Percentiles rank a stretch among this genome's conserved stretches.
Evolutionary conservation across 2,888 invertebrate genomes (phyloP).

Genomic region (Chrysotoxum bicinctum): DNA sequence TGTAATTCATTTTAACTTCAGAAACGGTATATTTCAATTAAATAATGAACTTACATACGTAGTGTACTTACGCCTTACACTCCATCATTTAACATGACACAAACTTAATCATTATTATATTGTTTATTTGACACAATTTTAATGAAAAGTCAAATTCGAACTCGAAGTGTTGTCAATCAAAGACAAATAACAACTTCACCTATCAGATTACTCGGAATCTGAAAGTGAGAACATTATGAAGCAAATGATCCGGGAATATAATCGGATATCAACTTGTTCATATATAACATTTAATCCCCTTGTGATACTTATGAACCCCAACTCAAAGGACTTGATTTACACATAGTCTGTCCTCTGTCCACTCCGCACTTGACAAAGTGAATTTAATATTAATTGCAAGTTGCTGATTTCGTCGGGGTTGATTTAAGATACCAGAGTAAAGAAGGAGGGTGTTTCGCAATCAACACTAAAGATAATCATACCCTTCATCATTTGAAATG

Average conservation of each 20-base stretch:
- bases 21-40: no score
- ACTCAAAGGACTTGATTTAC: background rate
- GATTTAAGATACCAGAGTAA: background rate
- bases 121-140: constrained; percentile 6
- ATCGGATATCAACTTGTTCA: constrained; percentile 13
- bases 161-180: constrained; percentile 8
- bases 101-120: background rate
- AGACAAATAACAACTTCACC: background rate
- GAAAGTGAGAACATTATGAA: constrained; percentile 7
- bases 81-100: background rate
- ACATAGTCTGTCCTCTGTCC: background rate
- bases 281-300: background rate
- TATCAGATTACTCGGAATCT: background rate
- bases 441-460: background rate
- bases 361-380: background rate
- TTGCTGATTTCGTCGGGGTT: background rate
- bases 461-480: constrained; percentile 10
- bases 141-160: background rate
- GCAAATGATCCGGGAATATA: background rate
- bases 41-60: no score
- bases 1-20: no score
- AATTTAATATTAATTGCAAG: constrained; percentile 11
- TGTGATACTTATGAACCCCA: background rate
- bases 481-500: background rate
- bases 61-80: no score